These are phyloP conservation scores for Leptopilina boulardi DNA, from an alignment of 1,140 invertebrate species.

Conservation along the genomic window DNA sequence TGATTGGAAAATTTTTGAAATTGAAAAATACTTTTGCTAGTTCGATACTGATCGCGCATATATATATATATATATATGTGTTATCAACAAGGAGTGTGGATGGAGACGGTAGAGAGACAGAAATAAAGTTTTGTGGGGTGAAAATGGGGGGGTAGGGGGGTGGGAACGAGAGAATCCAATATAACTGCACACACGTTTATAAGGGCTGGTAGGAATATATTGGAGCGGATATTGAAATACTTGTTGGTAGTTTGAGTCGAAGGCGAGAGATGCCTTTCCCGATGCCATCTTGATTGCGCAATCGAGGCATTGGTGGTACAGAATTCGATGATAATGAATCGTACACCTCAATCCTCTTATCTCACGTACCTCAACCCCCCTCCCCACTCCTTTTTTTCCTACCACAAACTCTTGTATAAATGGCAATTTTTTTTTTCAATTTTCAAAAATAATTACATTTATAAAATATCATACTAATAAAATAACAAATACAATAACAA, in stretches of 20 bases:
- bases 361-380: neutral
- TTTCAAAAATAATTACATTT: no score
- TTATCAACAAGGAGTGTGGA: neutral
- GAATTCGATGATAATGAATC: slow-evolving; percentile 70
- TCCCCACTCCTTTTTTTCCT: no score
- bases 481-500: no score
- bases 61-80: no score
- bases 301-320: slow-evolving; percentile 69
- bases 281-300: slow-evolving; percentile 75
- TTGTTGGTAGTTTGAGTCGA: slow-evolving; percentile 76
- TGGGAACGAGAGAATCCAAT: slow-evolving; percentile 69
- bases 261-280: slow-evolving; percentile 74
- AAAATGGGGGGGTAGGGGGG: neutral
- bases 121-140: slow-evolving; percentile 31
- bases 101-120: neutral
- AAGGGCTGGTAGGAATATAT: slow-evolving; percentile 73
- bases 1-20: neutral
- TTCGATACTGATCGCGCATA: slow-evolving; percentile 10
- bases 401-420: no score
- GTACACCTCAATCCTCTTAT: slow-evolving; percentile 61
- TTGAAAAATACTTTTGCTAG: neutral
- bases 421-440: no score
- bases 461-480: no score
- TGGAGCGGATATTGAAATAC: slow-evolving; percentile 76
- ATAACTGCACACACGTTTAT: slow-evolving; percentile 75